phyloP scores from a whole-genome alignment of 2,113 vertebrate species.

The Takifugu bimaculatus region DNA sequence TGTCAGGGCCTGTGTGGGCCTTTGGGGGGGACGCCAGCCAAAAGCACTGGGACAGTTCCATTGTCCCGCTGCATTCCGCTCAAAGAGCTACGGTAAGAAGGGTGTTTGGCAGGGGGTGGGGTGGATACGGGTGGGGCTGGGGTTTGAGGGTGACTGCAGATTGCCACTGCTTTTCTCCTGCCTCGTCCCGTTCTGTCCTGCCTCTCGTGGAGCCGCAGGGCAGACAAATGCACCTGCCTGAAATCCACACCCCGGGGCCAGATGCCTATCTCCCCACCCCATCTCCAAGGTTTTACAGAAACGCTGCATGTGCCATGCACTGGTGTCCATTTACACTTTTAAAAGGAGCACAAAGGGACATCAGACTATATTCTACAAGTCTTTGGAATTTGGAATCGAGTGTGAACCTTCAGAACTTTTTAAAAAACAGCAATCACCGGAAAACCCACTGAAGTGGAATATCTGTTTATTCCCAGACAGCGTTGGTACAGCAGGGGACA shows the following conservation, averaged over 20 bases:
- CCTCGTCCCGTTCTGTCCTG: conserved; percentile 43
- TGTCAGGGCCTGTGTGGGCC: conserved; percentile 72
- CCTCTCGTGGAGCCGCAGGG: conserved; percentile 53
- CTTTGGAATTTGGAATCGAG: too few relatives aligned
- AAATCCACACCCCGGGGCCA: conserved; percentile 69
- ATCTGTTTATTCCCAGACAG: too few relatives aligned
- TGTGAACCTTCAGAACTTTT: too few relatives aligned
- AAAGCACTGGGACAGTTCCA: conserved; percentile 56
- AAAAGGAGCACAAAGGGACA: conserved; percentile 14
- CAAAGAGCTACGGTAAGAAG: conserved; percentile 43
- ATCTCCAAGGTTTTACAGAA: conserved; percentile 59
- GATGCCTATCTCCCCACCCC: conserved; percentile 58
- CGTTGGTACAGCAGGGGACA: too few relatives aligned
- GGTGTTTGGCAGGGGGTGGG: conserved; percentile 1
- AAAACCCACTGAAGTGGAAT: too few relatives aligned
- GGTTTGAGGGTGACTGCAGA: conserved; percentile 22
- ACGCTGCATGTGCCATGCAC: conserved; percentile 54
- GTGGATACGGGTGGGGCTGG: conserved; percentile 15
- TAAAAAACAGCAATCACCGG: too few relatives aligned
- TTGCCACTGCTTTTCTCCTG: conserved; percentile 33
- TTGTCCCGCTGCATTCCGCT: conserved; percentile 72
- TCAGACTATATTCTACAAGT: neutral
- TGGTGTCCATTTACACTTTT: conserved; percentile 59
- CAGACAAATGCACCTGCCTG: conserved; percentile 73
- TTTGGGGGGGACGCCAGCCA: conserved; percentile 32